A percentile compares a stretch with the other conserved stretches of the same genome.
These are phyloP conservation scores for Diaperis boleti DNA, from an alignment of 2,888 invertebrate genomes.

Conservation along the genomic window DNA sequence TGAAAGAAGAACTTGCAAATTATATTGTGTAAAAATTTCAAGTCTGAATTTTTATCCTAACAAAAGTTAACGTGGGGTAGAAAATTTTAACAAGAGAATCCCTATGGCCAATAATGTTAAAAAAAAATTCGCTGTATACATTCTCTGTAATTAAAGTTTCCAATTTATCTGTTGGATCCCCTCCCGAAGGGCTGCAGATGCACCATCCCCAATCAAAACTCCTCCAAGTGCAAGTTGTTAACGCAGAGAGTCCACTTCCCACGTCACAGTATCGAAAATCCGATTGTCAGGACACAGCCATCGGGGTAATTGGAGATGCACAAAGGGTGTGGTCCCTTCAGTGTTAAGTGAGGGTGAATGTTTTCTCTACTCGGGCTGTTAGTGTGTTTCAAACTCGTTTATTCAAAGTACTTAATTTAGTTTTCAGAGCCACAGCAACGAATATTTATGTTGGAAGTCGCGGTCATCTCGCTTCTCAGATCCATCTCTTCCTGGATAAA, in stretches of 20 bases:
- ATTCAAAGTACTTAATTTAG: constrained; percentile 23
- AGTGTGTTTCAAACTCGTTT: constrained; percentile 24
- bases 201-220: neutral
- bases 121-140: too few relatives aligned
- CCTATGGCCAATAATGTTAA: too few relatives aligned
- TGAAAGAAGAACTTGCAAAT: too few relatives aligned
- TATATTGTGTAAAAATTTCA: too few relatives aligned
- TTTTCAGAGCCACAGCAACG: constrained; percentile 5
- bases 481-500: constrained; percentile 36
- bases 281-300: constrained; percentile 1
- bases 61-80: too few relatives aligned
- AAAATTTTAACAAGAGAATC: too few relatives aligned
- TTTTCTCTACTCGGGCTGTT: constrained; percentile 11
- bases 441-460: constrained; percentile 3
- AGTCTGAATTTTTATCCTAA: too few relatives aligned
- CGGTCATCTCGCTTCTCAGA: constrained; percentile 2
- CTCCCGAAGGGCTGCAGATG: too few relatives aligned
- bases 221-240: neutral
- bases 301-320: constrained; percentile 4
- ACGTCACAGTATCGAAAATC: neutral
- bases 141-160: too few relatives aligned
- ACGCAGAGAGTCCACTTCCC: neutral
- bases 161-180: too few relatives aligned
- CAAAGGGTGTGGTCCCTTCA: constrained; percentile 18
- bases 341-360: constrained; percentile 13